Base-by-base conservation (phyloP, 2,888 invertebrate species). In the Portevinia maculata region DNA sequence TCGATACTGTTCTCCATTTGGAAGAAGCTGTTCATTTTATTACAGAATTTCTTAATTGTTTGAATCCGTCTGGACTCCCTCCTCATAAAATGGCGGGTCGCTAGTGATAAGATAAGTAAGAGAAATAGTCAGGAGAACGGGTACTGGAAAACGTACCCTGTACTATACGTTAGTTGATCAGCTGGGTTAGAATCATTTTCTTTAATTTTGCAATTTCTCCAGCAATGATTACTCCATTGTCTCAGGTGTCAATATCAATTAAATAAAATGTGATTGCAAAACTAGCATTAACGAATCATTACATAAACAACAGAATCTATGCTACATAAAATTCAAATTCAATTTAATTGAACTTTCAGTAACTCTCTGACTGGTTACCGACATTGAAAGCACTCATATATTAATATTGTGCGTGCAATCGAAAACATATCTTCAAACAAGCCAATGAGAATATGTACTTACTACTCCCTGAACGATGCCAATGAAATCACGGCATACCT, bases 381-480 rank as follows among this genome's bases (percentile, higher is more conserved):
- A 24, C 4, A 37, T 30, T n/a, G 39, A 28, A 19, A 39, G 52
- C 37, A 34, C 6, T 19, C 13, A 28, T 1, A 21, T 32, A 75
- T 17, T 28, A 32, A 64, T 59, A 59, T 32, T 64, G 62, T 81
- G 81, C 81, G 81, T 81, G 76, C 65, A 65, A 46, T 59, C 34
- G 9, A 52, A 69, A 71, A 39, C n/a, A 65, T 62, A 50, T 59
- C 57, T 64, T 41, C 15, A 59, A 70, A 50, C 52, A 17, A 57
- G 13, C 28, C 73, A 73, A 34, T 41, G 24, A 46, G 57, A 53
- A 44, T 37, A 65, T 13, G 57, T 55, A 3, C 30, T 24, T 13
- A 55, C n/a, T n/a, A n/a, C 59, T 39, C 55, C 76, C 64, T 53
- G 11, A 60, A 44, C 44, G 65, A 52, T 65, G 34, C 57, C 15